Base-by-base conservation (phyloP, 2,888 invertebrate species). In the Tupiocoris notatus region DNA sequence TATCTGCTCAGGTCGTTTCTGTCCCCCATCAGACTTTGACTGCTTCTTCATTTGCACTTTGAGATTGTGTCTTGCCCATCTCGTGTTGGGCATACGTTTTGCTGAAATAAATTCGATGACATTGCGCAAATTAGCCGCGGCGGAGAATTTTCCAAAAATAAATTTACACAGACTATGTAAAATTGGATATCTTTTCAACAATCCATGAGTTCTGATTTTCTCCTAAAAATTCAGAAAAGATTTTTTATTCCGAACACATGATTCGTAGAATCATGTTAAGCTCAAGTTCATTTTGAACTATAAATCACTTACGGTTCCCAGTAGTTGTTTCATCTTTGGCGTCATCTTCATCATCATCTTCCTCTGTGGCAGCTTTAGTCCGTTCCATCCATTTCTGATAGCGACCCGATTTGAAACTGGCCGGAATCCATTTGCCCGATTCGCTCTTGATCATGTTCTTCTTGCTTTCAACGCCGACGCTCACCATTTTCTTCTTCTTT, bases 401-500 rank as follows among this genome's bases (percentile, higher is more conserved):
- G 23, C 93, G 88, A 70, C 96, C 93, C 78, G 94, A 92, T 85
- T 97, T 97, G 86, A 94, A 98, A 0, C 94, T 91, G 0, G 97
- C 95, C 0, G 97, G 92, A 81, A 99, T 95, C 90, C 95, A 94
- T 0, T 89, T 91, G 18, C 98, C 99, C 78, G 96, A 96, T 86
- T 99, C 99, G 0, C 98, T 98, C 81, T 92, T 91, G 80, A 99
- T 96, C 85, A 92, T 94, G 74, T 78, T 78, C 39, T 67, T 81
- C 75, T 77, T 79, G 82, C 86, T 81, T 83, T 91, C 91, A 78
- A 87, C 87, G 79, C 88, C 87, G 0, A 88, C 87, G 23, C 89
- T 88, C 39, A 98, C 91, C 91, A 95, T 96, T 86, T 95, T 97
- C 88, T 98, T 98, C 84, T 93, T 91, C 83, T 96, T 95, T 66